Base-by-base conservation (phyloP, 2,888 invertebrate species). In the Gibbula magus region DNA sequence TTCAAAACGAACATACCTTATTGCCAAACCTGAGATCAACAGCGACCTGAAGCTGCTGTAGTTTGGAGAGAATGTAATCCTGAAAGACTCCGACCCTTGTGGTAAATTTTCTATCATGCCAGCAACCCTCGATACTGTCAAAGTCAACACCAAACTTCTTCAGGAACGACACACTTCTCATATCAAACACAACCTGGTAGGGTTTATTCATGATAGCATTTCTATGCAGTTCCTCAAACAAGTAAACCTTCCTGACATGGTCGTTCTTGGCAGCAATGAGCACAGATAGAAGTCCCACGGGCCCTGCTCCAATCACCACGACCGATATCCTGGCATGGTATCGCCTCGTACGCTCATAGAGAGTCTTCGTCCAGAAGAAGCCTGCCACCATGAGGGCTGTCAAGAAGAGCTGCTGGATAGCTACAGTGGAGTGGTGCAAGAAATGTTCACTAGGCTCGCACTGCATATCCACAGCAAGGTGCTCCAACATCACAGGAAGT, bases 41-140 rank as follows among this genome's bases (percentile, higher is more conserved):
- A 4, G 81, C 84, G 7, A 83, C 76, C 20, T 84, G 79, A 18
- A 82, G 76, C 61, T 84, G 81, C 4, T 78, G 52, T 29, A 86
- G 52, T 18, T 82, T 75, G 67, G 84, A 85, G n/a, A 90, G 81
- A 51, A 88, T 56, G 79, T 89, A 88, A 73, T 89, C 89, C 76
- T 81, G 82, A 79, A 88, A 89, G 16, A 88, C 86, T 7, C 89
- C 89, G 3, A 86, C 82, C 20, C 86, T 79, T 0, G 89, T 90
- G 79, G 85, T 87, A 78, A 89, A 89, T 53, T 83, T 80, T 20
- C 80, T 77, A 18, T 86, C 80, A 29, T 86, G 81, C 83, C 88
- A 85, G 78, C 86, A 87, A 4, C 90, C 90, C 76, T 89, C 89
- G 8, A 89, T 85, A 82, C 89, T 89, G 75, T 88, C 89, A 74